Base-by-base conservation (phyloP, 2,888 invertebrate species). In the Pachycephus smyrnensis region DNA sequence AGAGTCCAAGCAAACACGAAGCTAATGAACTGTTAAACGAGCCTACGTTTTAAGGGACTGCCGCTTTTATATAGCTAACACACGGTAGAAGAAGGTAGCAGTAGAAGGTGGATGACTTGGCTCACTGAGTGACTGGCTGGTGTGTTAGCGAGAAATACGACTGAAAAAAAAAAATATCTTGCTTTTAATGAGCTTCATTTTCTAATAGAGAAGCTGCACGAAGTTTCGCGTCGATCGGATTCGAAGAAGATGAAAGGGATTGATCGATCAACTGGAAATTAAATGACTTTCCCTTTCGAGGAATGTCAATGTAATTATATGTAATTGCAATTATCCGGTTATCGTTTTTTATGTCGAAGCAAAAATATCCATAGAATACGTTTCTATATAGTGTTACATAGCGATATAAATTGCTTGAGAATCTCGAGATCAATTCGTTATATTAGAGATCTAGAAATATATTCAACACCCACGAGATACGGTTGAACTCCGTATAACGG, bases 1-100 rank as follows among this genome's bases (percentile, higher is more conserved):
- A 81, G 75, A 74, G 78, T 78, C 78, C 81, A 77, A 79, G 80
- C 80, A 82, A 80, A 77, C 79, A 81, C 83, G 80, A 73, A 79
- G 79, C 83, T 86, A 86, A 86, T 87, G 86, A 86, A 87, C 86
- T 81, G 86, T 84, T 86, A 85, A 87, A 86, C 83, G 82, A 86
- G 87, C 83, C 81, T 81, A 80, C 80, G 82, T 79, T 55, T 55
- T 23, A 55, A 55, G 55, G 55, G 55, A 55, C 55, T 6, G 55
- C 55, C 55, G 15, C 55, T 55, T 76, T 30, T 68, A 76, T 73
- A 76, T 68, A n/a, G 33, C 73, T 32, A 11, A 33, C 73, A 55
- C 71, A 76, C 35, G 69, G 76, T 40, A 33, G 69, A 69, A 40
- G 69, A 76, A 55, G 76, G 73, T 73, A 73, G 35, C 73, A 76